Evolutionary conservation across 2,797 vertebrate genomes (phyloP).

Genomic region (Cuculus canorus): DNA sequence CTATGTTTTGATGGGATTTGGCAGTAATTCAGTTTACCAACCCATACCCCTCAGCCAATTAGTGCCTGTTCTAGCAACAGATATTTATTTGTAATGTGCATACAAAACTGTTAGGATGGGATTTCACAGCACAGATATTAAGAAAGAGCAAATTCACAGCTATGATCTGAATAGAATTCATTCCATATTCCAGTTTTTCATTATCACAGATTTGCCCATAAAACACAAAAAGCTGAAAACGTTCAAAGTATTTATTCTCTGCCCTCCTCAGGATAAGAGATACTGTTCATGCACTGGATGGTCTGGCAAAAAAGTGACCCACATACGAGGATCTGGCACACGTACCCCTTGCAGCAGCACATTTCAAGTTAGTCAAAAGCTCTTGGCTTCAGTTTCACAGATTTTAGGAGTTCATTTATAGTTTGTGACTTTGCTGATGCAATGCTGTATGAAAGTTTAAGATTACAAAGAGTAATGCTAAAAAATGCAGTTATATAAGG

Average conservation of each 20-base stretch:
- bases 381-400: constrained; percentile 13
- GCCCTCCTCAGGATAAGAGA: background rate
- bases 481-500: background rate
- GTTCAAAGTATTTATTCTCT: background rate
- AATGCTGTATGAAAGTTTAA: background rate
- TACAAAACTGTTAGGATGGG: background rate
- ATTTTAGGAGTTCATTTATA: constrained; percentile 27
- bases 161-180: background rate
- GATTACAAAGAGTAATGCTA: background rate
- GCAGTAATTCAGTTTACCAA: background rate
- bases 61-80: background rate
- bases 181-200: background rate
- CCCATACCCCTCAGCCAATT: background rate
- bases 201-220: background rate
- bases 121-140: background rate
- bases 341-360: constrained; percentile 50
- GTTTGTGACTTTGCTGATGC: background rate
- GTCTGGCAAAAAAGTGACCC: constrained; percentile 53
- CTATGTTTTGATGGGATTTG: background rate
- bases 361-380: constrained; percentile 37
- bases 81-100: background rate
- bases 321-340: constrained; percentile 40
- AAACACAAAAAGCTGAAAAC: background rate
- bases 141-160: background rate
- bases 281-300: background rate